Base-by-base conservation (phyloP, 2,888 invertebrate genomes). In the Aromia moschata region DNA sequence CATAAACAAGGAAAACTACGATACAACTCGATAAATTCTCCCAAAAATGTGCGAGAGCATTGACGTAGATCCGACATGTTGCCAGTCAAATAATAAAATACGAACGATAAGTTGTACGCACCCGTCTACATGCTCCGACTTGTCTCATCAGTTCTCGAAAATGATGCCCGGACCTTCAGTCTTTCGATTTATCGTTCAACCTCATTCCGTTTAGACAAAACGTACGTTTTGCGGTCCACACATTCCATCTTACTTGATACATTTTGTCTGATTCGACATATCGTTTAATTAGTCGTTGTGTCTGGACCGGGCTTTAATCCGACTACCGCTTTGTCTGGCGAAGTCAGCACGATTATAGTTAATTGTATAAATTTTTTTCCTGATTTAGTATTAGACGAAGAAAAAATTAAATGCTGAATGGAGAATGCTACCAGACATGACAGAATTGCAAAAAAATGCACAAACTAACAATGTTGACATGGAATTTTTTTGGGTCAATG, bases 1-100 rank as follows among this genome's bases (percentile, higher is more conserved):
- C 45, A 55, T 9, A 46, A 10, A 16, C 46, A 55, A 15, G 55
- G 55, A 9, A 37, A 46, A 55, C 38, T 46, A n/a, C 17, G 7
- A 37, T 55, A 55, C 3, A 55, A 11, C 38, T 15, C 55, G 38
- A 25, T 25, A 25, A 25, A 25, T 5, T 25, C 25, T 3, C 4
- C 7, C 7, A 52, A 12, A 49, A 52, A 38, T 10, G 40, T n/a
- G 4, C 43, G 30, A 15, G 41, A 53, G 15, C 53, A 53, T 30
- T 41, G 33, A 2, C 53, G 53, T 9, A 53, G 31, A n/a, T 40
- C 41, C 20, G 53, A 2, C 41, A 53, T n/a, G n/a, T n/a, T n/a
- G n/a, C n/a, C n/a, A n/a, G n/a, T n/a, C n/a, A n/a, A n/a, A n/a
- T n/a, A n/a, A n/a, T n/a, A n/a, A n/a, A n/a, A n/a, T n/a, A n/a